These are phyloP conservation scores for Stercorarius parasiticus DNA, from an alignment of 2,113 vertebrate genomes.

Conservation along the genomic window DNA sequence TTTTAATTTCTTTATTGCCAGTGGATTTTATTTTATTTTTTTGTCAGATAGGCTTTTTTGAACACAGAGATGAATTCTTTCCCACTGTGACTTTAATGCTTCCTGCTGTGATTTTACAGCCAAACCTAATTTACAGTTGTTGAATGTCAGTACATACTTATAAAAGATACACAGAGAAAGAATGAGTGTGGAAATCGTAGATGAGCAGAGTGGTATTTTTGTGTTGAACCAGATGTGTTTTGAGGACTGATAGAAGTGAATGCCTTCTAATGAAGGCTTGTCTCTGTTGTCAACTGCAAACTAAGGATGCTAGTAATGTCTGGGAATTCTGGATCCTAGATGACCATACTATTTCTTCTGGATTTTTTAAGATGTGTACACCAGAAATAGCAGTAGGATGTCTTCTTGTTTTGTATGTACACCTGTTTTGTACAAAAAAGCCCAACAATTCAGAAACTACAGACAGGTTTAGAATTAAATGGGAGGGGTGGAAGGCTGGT, in stretches of 20 bases:
- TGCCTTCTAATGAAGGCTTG: neutral
- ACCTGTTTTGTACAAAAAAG: neutral
- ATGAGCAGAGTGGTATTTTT: neutral
- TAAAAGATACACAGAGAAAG: neutral
- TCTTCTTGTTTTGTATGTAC: neutral
- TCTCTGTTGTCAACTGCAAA: neutral
- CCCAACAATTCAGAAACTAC: neutral
- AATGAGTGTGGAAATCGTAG: neutral
- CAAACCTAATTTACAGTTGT: neutral
- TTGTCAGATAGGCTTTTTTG: neutral
- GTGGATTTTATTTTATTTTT: neutral
- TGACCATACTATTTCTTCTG: neutral
- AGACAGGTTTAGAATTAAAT: neutral
- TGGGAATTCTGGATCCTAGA: neutral
- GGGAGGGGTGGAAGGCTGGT: neutral
- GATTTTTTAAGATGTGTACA: neutral
- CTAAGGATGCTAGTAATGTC: neutral
- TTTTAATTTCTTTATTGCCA: neutral
- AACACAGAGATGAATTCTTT: neutral
- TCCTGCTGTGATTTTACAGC: conserved; percentile 6
- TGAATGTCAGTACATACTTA: neutral
- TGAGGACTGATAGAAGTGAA: neutral
- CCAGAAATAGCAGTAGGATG: neutral
- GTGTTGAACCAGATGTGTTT: neutral
- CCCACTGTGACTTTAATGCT: neutral